A percentile compares a stretch with the other conserved stretches of the same genome.
These are phyloP conservation scores for Dioctria linearis DNA, from an alignment of 2,888 invertebrate species.

Conservation along the genomic window DNA sequence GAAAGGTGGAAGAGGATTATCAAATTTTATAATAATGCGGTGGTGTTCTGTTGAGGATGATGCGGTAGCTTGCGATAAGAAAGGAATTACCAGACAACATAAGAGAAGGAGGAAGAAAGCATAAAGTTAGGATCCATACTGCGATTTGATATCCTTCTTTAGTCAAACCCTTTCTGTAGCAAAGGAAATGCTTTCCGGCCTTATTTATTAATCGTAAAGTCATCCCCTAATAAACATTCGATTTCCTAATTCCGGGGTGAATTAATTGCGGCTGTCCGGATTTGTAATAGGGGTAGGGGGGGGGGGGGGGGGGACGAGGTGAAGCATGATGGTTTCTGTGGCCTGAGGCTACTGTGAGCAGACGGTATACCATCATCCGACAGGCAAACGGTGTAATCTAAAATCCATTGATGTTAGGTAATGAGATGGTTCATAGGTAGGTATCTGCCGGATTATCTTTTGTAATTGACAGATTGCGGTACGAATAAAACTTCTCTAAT, in stretches of 20 bases:
- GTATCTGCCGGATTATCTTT: constrained; percentile 45
- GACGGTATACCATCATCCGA: constrained; percentile 6
- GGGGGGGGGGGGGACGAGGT: background rate
- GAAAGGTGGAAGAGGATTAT: constrained; percentile 30
- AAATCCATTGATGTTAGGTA: constrained; percentile 37
- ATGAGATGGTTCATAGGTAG: constrained; percentile 20
- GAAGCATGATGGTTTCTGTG: constrained; percentile 14
- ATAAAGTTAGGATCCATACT: background rate
- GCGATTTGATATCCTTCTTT: background rate
- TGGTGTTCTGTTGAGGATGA: background rate
- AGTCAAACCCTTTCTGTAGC: background rate
- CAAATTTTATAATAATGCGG: constrained; percentile 3
- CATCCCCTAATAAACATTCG: constrained; percentile 50
- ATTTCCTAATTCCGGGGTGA: constrained; percentile 35
- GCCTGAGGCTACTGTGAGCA: background rate
- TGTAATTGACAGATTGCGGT: constrained; percentile 55
- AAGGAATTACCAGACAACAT: background rate
- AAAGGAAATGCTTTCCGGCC: background rate
- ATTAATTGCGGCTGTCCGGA: constrained; percentile 49
- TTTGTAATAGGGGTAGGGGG: constrained; percentile 4
- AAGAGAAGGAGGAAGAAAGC: background rate
- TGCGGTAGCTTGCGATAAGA: background rate
- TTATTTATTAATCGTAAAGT: constrained; percentile 50
- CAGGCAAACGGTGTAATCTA: constrained; percentile 17
- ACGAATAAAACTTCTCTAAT: constrained; percentile 53